A percentile compares a stretch with the other conserved stretches of the same genome.
Conservation (phyloP, 2,888 invertebrate species). For the Pterostichus niger region DNA sequence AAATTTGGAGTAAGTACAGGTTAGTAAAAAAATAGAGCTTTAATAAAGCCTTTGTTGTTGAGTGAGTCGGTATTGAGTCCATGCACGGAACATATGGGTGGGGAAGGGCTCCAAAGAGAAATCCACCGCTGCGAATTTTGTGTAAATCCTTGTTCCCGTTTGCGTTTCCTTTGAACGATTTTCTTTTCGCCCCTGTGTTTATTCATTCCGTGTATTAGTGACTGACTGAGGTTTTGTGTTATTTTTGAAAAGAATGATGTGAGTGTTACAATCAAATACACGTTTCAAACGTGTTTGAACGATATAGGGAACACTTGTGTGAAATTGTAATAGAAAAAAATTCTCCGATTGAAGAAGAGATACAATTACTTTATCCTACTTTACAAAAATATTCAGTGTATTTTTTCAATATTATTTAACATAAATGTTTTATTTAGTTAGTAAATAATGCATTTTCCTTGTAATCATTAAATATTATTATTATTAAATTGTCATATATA, state of each 20-base stretch:
- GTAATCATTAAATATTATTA: too few species aligned
- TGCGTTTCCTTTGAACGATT: conserved; percentile 44
- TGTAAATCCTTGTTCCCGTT: conserved; percentile 26
- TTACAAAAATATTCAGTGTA: too few species aligned
- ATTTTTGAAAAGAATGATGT: conserved; percentile 25
- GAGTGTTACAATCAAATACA: conserved; percentile 23
- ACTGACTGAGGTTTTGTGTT: conserved; percentile 13
- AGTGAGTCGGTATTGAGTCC: conserved; percentile 11
- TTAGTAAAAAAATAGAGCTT: conserved; percentile 53
- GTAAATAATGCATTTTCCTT: too few species aligned
- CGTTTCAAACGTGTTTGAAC: neutral
- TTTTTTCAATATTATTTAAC: too few species aligned
- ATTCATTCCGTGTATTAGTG: conserved; percentile 35
- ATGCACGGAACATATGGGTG: conserved; percentile 9
- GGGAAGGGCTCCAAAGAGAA: conserved; percentile 18
- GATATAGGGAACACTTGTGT: neutral
- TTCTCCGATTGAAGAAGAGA: neutral
- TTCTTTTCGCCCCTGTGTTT: conserved; percentile 44
- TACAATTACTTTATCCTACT: neutral
- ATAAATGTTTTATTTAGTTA: too few species aligned
- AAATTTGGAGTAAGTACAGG: conserved; percentile 59
- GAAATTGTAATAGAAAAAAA: too few species aligned
- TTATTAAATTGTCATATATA: too few species aligned
- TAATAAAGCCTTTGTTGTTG: conserved; percentile 53
- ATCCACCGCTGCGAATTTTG: conserved; percentile 29